phyloP scores from a whole-genome alignment of 2,113 vertebrate genomes.

The Copsychus sechellarum region DNA sequence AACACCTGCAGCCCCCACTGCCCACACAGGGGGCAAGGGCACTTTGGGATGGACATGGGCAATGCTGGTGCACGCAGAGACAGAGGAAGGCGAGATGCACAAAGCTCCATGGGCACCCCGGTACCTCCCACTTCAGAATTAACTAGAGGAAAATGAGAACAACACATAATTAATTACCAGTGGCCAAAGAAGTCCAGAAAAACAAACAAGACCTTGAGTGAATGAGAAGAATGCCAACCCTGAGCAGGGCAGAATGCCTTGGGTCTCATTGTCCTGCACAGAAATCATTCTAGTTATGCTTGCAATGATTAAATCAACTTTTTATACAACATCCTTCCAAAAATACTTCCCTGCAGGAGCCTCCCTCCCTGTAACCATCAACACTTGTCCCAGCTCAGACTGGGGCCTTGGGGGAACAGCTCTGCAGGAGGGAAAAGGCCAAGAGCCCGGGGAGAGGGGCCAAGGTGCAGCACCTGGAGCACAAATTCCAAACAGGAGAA shows the following conservation, averaged over 20 bases:
- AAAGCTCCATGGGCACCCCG: not conserved
- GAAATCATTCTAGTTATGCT: not conserved
- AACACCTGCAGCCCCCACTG: not conserved
- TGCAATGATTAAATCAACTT: not conserved
- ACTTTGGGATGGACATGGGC: accelerated
- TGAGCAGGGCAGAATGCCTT: not conserved
- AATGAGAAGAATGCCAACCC: not conserved
- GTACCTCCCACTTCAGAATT: not conserved
- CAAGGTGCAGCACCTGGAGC: not conserved
- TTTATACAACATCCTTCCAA: not conserved
- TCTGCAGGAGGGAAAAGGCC: not conserved
- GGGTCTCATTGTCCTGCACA: accelerated
- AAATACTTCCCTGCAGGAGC: not conserved
- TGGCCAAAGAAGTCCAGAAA: not conserved
- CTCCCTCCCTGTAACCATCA: not conserved
- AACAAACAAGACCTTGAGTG: not conserved
- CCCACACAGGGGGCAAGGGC: accelerated
- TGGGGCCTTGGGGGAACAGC: not conserved
- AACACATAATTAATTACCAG: not conserved
- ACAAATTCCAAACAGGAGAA: not conserved
- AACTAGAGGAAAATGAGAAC: not conserved
- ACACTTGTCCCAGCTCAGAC: not conserved
- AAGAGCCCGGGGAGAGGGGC: not conserved
- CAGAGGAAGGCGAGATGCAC: not conserved
- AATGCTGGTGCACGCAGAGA: accelerated